Evolutionary conservation across 2,113 vertebrate genomes (phyloP).

Genomic region (Plotosus lineatus): DNA sequence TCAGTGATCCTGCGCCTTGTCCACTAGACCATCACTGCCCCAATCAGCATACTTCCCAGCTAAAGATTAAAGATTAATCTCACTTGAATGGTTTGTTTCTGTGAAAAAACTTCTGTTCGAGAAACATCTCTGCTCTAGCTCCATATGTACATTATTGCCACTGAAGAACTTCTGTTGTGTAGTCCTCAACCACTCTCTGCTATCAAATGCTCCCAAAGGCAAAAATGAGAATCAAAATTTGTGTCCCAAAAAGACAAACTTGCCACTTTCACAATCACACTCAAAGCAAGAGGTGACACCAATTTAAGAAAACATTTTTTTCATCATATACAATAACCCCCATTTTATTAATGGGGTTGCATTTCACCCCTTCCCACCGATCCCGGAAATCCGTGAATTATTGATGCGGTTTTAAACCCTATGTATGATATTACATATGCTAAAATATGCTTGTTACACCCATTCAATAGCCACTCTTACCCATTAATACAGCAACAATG

Average conservation of each 20-base stretch:
- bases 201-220: background rate
- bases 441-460: no score
- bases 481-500: no score
- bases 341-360: no score
- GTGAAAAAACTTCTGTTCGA: background rate
- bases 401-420: no score
- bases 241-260: background rate
- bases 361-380: no score
- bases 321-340: no score
- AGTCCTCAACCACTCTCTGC: background rate
- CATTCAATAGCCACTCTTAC: no score
- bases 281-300: background rate
- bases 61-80: background rate
- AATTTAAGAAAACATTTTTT: background rate
- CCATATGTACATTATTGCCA: background rate
- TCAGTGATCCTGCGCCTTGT: no score
- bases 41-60: background rate
- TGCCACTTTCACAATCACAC: background rate
- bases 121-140: background rate
- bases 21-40: no score
- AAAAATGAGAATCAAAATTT: background rate
- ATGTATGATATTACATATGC: no score
- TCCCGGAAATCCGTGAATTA: no score
- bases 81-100: background rate
- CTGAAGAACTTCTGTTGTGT: background rate